phyloP scores from a whole-genome alignment of 2,113 vertebrate species.

The Probosciger aterrimus region DNA sequence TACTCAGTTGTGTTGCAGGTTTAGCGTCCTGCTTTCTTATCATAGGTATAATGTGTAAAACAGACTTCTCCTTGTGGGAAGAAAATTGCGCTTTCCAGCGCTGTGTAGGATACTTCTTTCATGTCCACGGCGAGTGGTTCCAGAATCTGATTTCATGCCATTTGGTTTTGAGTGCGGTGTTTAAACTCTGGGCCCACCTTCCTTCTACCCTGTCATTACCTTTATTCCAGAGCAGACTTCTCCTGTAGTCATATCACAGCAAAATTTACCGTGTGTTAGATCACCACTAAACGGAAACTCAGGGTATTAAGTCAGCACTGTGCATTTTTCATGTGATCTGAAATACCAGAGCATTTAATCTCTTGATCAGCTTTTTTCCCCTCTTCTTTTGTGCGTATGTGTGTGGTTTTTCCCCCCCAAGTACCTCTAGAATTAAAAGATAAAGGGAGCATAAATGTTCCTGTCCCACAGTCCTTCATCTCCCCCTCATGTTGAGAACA shows the following conservation, averaged over 20 bases:
- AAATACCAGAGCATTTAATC: constrained; percentile 35
- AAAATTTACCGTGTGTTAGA: neutral
- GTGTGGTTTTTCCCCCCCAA: neutral
- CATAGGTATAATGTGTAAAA: neutral
- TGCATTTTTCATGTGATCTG: neutral
- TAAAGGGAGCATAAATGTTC: neutral
- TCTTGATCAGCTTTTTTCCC: neutral
- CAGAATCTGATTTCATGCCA: neutral
- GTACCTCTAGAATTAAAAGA: neutral
- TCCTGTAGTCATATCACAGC: neutral
- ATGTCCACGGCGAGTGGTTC: neutral
- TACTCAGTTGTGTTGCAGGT: constrained; percentile 1
- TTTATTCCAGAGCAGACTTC: neutral
- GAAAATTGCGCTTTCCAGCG: neutral
- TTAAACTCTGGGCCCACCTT: neutral
- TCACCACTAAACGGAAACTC: neutral
- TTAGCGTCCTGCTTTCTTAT: neutral
- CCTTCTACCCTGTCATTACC: neutral
- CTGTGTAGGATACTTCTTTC: neutral
- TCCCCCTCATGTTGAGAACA: neutral
- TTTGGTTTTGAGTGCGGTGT: neutral
- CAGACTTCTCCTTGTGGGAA: neutral
- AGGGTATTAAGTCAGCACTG: neutral
- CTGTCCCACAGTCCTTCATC: neutral
- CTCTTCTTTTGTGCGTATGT: rapidly evolving